Evolutionary conservation across 2,797 vertebrate genomes (phyloP).

Genomic region (Anguilla pacifica): DNA sequence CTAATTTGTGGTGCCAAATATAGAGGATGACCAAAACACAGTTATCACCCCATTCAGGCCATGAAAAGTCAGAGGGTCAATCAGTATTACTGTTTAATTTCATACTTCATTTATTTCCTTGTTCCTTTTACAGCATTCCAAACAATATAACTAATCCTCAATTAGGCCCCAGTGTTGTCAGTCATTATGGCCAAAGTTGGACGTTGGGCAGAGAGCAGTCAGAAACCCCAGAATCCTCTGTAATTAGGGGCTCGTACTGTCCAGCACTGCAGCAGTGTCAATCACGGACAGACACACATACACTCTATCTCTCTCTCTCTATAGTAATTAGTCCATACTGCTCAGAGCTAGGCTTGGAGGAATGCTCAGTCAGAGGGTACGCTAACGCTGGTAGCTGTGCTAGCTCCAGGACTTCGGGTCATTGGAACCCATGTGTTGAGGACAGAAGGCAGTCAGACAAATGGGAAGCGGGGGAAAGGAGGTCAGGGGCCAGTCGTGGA

Average conservation of each 20-base stretch:
- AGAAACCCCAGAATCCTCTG: slow-evolving; percentile 6
- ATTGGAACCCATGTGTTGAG: no score
- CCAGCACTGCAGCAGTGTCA: slow-evolving; percentile 22
- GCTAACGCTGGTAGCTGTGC: no score
- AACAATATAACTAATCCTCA: slow-evolving; percentile 45
- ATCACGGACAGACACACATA: not conserved
- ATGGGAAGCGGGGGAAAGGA: no score
- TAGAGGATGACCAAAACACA: slow-evolving; percentile 15
- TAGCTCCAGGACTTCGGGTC: no score
- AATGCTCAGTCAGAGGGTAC: no score
- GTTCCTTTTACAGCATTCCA: slow-evolving; percentile 36
- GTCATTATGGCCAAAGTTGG: slow-evolving; percentile 41
- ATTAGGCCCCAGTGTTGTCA: slow-evolving; percentile 39
- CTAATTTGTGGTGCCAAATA: not conserved
- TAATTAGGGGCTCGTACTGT: slow-evolving; percentile 39
- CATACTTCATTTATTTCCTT: slow-evolving; percentile 36
- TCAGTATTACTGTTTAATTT: slow-evolving; percentile 39
- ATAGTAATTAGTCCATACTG: no score
- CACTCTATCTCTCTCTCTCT: not conserved
- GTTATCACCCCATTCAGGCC: not conserved
- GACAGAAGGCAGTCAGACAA: no score
- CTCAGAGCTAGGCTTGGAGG: no score
- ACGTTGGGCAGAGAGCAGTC: slow-evolving; percentile 25
- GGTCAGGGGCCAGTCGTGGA: no score
- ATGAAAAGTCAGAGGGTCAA: slow-evolving; percentile 19